phyloP scores from a whole-genome alignment of 1,140 invertebrate species.

The Eumeta japonica region DNA sequence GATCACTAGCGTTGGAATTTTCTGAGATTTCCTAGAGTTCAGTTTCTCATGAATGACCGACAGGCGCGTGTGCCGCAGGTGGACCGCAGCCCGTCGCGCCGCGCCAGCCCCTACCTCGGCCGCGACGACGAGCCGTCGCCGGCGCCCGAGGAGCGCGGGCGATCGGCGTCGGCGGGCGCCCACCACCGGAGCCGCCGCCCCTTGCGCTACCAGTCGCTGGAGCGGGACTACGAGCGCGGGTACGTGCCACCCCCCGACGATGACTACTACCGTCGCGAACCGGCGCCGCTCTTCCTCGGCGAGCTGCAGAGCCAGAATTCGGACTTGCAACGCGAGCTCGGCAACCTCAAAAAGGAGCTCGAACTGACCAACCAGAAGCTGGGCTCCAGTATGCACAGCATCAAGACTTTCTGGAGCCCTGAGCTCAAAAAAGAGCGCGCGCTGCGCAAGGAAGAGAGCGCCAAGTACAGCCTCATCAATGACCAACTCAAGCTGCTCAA shows the following conservation, averaged over 20 bases:
- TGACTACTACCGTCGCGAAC: conserved; percentile 42
- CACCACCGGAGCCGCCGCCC: conserved; percentile 41
- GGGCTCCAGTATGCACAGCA: conserved; percentile 98
- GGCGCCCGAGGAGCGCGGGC: conserved; percentile 56
- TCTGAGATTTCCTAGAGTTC: conserved; percentile 57
- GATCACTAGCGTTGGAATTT: conserved; percentile 66
- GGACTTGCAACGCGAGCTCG: conserved; percentile 93
- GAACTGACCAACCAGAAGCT: conserved; percentile 97
- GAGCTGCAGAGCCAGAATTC: conserved; percentile 94
- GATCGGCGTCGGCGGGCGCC: conserved; percentile 48
- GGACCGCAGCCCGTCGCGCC: conserved; percentile 75
- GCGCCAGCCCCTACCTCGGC: conserved; percentile 66
- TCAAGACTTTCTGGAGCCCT: conserved; percentile 99
- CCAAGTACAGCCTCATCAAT: conserved; percentile 94
- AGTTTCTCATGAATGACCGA: conserved; percentile 65
- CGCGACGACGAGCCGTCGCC: conserved; percentile 78
- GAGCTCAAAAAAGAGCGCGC: conserved; percentile 98
- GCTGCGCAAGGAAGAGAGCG: conserved; percentile 94
- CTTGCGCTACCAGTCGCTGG: conserved; percentile 45
- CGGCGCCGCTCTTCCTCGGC: conserved; percentile 70
- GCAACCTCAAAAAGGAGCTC: conserved; percentile 93
- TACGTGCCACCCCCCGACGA: conserved; percentile 48
- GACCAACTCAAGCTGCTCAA: conserved; percentile 95
- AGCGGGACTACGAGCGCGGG: conserved; percentile 46
- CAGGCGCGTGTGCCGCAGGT: conserved; percentile 73